These are phyloP conservation scores for Amphimedon queenslandica DNA, from an alignment of 37 sponge, comb jelly and placozoan genomes.

Conservation along the genomic window DNA sequence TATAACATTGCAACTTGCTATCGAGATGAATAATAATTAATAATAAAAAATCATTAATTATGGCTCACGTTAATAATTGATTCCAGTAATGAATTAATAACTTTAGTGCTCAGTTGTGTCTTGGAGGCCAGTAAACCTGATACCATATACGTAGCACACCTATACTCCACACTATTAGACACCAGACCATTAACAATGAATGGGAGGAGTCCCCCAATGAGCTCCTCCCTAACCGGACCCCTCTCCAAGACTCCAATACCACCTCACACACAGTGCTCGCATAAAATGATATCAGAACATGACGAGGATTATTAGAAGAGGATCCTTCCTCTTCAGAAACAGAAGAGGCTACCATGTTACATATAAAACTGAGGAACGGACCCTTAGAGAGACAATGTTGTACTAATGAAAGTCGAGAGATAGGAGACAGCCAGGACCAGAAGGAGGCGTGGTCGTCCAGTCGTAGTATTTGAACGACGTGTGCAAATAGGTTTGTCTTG, in stretches of 20 bases:
- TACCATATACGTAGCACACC: slow-evolving; percentile 56
- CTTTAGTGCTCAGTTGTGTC: slow-evolving; percentile 26
- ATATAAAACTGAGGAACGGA: slow-evolving; percentile 68
- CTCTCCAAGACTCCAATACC: slow-evolving; percentile 38
- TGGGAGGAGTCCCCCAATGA: slow-evolving; percentile 47
- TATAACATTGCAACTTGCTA: no score
- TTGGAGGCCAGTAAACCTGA: slow-evolving; percentile 35
- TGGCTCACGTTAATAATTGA: slow-evolving; percentile 57
- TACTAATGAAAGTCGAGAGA: slow-evolving; percentile 54
- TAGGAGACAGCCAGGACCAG: slow-evolving; percentile 84
- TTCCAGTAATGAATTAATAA: slow-evolving; percentile 45
- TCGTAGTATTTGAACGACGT: slow-evolving; percentile 79
- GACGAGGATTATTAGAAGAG: not conserved
- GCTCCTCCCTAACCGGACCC: slow-evolving; percentile 38
- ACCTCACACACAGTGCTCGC: slow-evolving; percentile 50
- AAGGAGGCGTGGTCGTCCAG: slow-evolving; percentile 47
- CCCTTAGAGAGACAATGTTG: slow-evolving; percentile 70
- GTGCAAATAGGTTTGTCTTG: slow-evolving; percentile 84
- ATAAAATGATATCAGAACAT: slow-evolving; percentile 41
- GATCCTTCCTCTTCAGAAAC: slow-evolving; percentile 13
- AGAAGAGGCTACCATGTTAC: slow-evolving; percentile 55
- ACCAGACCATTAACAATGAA: slow-evolving; percentile 68
- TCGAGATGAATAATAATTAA: no score
- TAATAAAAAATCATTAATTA: not conserved
- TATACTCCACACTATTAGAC: slow-evolving; percentile 48